Evolutionary conservation across 2,797 vertebrate genomes (phyloP).

Genomic region (Ptychobarbus kaznakovi): DNA sequence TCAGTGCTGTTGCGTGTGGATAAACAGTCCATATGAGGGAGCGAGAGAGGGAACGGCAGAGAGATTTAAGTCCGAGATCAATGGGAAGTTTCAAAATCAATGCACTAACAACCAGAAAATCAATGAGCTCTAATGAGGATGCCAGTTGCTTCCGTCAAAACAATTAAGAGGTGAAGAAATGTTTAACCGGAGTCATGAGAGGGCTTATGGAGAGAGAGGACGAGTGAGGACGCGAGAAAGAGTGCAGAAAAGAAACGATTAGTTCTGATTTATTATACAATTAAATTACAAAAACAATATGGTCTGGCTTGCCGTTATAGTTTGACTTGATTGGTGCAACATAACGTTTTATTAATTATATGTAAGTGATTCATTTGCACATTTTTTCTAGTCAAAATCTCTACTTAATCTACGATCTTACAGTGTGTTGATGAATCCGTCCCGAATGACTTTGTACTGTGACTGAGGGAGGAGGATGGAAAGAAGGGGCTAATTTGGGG

Average conservation of each 20-base stretch:
- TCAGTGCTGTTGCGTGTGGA: conserved; percentile 28
- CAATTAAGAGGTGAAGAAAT: conserved; percentile 95
- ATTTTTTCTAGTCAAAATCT: not conserved
- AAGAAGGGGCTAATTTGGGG: conserved; percentile 80
- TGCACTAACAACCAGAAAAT: conserved; percentile 95
- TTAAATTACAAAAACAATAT: conserved; percentile 60
- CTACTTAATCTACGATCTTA: not conserved
- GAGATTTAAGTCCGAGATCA: conserved; percentile 94
- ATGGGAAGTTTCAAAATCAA: conserved; percentile 98
- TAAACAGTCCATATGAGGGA: conserved; percentile 25
- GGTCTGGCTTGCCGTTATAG: not conserved
- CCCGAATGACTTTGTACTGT: conserved; percentile 25
- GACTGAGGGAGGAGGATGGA: conserved; percentile 45
- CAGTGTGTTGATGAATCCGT: conserved; percentile 10
- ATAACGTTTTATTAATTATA: not conserved
- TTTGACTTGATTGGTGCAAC: not conserved
- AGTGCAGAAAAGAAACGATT: conserved; percentile 70
- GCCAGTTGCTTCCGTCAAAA: conserved; percentile 96
- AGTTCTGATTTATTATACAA: conserved; percentile 74
- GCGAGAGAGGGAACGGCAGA: conserved; percentile 53
- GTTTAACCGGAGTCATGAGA: conserved; percentile 87
- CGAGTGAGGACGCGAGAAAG: conserved; percentile 26
- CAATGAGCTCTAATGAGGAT: conserved; percentile 96
- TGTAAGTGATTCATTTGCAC: not conserved
- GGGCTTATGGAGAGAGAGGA: conserved; percentile 77